Evolutionary conservation across 2,888 invertebrate species (phyloP), one percentile per base, ranked within the genome.

Genomic region (Julus scanicus): DNA sequence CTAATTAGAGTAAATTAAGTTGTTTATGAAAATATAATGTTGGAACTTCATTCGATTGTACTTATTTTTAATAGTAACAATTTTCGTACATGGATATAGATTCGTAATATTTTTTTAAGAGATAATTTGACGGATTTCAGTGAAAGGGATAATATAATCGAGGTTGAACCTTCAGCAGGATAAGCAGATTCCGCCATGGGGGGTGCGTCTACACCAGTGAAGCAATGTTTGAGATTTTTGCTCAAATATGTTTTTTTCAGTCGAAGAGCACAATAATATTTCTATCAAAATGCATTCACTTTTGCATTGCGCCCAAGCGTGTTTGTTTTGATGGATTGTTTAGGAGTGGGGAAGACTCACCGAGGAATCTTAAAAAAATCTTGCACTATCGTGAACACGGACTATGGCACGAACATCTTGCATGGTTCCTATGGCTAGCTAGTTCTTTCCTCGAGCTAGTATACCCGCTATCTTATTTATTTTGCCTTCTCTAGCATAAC

Each of bases 401-500:
- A 71, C 20, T n/a, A 71, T 29, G 20, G 63, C 63, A 71, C 63
- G 20, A 71, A 71, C 63, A 71, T 71, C 63, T 71, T 71, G 63
- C 20, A 71, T 20, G 63, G 20, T 71, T 71, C 63, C 63, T 71
- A 71, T 71, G 63, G 63, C 63, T 71, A 71, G 63, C 63, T 71
- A 71, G 20, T 71, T 20, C 20, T 20, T 71, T 0, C 63, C 63
- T 20, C 63, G 8, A 71, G 63, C 63, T 17, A 71, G 5, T 29
- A 29, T 29, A 29, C 63, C 2, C 63, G 17, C 63, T 71, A 71
- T 71, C 63, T 71, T 71, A 71, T 71, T 71, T 71, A 71, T 71
- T 71, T 71, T 71, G 63, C 63, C 63, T 71, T 71, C 20, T 71
- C 63, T 71, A 71, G 63, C 63, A 71, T 71, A 71, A 71, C 63